Percentiles rank a stretch among this genome's conserved stretches.
Evolutionary conservation across 2,888 invertebrate genomes (phyloP).

Genomic region (Rosalia funebris): DNA sequence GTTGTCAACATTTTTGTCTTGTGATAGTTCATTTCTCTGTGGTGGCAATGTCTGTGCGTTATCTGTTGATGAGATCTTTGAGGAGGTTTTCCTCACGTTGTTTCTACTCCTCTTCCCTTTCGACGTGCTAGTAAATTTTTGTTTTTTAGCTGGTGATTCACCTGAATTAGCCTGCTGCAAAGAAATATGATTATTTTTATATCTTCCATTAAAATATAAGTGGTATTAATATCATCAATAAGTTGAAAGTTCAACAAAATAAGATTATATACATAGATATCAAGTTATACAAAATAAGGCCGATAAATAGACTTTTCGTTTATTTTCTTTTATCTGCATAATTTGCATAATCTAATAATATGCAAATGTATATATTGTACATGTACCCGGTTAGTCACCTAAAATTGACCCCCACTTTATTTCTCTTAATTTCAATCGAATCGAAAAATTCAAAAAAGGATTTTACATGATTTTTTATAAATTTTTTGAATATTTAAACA

Average conservation of each 20-base stretch:
- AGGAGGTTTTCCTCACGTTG: not conserved
- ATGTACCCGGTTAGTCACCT: too few species aligned
- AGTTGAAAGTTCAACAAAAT: not conserved
- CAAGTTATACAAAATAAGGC: not conserved
- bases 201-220: too few species aligned
- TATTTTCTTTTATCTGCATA: not conserved
- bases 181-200: too few species aligned
- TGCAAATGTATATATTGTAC: too few species aligned
- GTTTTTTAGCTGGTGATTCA: not conserved
- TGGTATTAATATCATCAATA: not conserved
- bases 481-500: too few species aligned
- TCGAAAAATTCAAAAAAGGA: too few species aligned
- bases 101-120: slow-evolving; percentile 1
- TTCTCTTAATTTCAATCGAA: too few species aligned
- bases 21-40: too few species aligned
- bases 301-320: too few species aligned
- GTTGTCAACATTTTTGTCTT: not conserved
- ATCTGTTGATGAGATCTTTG: not conserved
- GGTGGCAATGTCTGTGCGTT: not conserved
- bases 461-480: too few species aligned
- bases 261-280: not conserved
- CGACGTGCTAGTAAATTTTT: not conserved
- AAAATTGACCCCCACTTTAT: too few species aligned
- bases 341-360: not conserved
- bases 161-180: not conserved